These are phyloP conservation scores for Podilymbus podiceps DNA, from an alignment of 2,113 vertebrate genomes.

Conservation along the genomic window DNA sequence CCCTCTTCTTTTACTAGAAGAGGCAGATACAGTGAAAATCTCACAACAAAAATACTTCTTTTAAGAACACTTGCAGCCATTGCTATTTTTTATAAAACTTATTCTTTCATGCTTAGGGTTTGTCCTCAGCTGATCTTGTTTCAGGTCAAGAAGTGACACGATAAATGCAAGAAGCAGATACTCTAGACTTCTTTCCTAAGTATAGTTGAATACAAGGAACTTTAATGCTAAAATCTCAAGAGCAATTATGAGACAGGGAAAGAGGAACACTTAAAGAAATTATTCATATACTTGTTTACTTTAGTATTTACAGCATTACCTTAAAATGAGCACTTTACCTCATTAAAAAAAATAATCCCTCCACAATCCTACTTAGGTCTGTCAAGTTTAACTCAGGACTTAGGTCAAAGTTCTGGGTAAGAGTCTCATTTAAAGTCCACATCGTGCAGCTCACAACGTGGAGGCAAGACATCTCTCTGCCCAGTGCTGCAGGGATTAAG, in stretches of 20 bases:
- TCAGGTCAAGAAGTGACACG: neutral
- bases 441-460: neutral
- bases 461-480: neutral
- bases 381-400: neutral
- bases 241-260: neutral
- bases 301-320: neutral
- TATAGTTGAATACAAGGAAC: neutral
- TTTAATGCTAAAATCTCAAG: neutral
- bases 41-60: neutral
- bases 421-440: neutral
- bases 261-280: neutral
- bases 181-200: neutral
- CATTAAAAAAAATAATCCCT: neutral
- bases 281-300: neutral
- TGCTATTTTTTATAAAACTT: neutral
- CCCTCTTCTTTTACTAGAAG: neutral
- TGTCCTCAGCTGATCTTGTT: neutral
- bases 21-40: neutral
- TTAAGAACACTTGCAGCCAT: neutral
- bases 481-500: neutral
- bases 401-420: neutral
- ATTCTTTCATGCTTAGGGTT: neutral
- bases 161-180: neutral
- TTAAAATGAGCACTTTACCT: neutral
- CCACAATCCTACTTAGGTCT: neutral